A percentile compares a stretch with the other conserved stretches of the same genome.
Evolutionary conservation across 2,888 invertebrate species (phyloP).

Genomic region (Tipula unca): DNA sequence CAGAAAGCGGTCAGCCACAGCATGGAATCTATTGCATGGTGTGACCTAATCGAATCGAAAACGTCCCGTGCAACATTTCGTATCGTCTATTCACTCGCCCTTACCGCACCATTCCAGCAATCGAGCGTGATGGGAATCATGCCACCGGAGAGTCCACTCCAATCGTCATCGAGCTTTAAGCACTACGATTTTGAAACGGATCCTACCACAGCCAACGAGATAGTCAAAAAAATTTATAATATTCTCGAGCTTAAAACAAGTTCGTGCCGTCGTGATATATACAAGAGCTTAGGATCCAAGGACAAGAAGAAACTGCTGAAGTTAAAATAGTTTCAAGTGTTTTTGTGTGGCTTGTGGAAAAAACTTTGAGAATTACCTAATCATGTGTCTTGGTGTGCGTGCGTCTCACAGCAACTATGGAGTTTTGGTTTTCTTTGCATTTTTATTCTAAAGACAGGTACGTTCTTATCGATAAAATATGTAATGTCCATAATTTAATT

Average conservation of each 20-base stretch:
- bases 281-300: not conserved
- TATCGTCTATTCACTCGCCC: slow-evolving; percentile 37
- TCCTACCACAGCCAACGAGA: slow-evolving; percentile 63
- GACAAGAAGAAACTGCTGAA: slow-evolving; percentile 1
- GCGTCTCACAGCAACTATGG: not conserved
- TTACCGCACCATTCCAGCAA: not conserved
- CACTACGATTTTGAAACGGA: slow-evolving; percentile 85
- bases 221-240: slow-evolving; percentile 78
- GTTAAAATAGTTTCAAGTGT: not conserved
- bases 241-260: slow-evolving; percentile 77
- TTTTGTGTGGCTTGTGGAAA: not conserved
- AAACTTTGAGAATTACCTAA: not conserved
- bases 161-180: slow-evolving; percentile 54
- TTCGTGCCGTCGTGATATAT: slow-evolving; percentile 59
- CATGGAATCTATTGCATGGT: slow-evolving; percentile 80
- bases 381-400: not conserved
- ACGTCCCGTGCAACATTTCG: slow-evolving; percentile 64
- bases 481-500: not conserved
- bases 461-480: not conserved
- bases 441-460: not conserved
- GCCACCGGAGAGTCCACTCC: slow-evolving; percentile 22
- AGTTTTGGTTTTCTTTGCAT: not conserved
- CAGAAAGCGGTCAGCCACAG: slow-evolving; percentile 76
- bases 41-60: slow-evolving; percentile 72
- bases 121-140: not conserved